Base-by-base conservation (phyloP, 2,888 invertebrate species). In the Acanthosoma haemorrhoidale region DNA sequence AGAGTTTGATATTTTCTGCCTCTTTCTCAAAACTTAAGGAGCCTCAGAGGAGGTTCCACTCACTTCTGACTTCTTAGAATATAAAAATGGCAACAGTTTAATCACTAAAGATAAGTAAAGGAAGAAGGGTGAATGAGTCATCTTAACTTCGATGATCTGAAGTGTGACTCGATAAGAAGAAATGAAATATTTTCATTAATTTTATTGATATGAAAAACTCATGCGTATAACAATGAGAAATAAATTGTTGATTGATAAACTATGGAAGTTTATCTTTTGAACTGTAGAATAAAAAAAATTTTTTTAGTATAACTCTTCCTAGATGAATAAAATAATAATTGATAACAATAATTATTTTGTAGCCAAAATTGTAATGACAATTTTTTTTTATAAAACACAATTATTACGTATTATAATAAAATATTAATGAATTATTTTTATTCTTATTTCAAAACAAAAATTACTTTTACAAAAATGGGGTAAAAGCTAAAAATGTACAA, bases 371-470 rank as follows among this genome's bases (percentile, higher is more conserved):
- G n/a, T 25, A n/a, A 25, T 51, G 29, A 29, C 29, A 51, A 51
- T 51, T 21, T 4, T 51, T 25, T 51, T 25, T 25, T 25, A 51
- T 51, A 25, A 25, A 25, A 51, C 29, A 25, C 29, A n/a, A n/a
- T 51, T 25, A 51, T 25, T 51, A 51, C n/a, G n/a, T n/a, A 51
- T 25, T 25, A 51, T n/a, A n/a, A 51, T 51, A 51, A 51, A 51
- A 51, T 51, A 25, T n/a, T 51, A 51, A 51, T 51, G 51, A 51
- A 51, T 25, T 25, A 25, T 51, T 25, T 13, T 51, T 51, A 51
- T 25, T 25, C 51, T 51, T 51, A n/a, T 25, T 51, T 25, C 8
- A 25, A 25, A 51, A 51, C 51, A 51, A 5, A 51, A 51, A 51
- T 25, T n/a, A n/a, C 51, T 51, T 51, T 9, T 51, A 51, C 25